Percentiles rank a stretch among this genome's conserved stretches.
Evolutionary conservation across 1,140 invertebrate genomes (phyloP).

Genomic region (Dendrolimus punctatus): DNA sequence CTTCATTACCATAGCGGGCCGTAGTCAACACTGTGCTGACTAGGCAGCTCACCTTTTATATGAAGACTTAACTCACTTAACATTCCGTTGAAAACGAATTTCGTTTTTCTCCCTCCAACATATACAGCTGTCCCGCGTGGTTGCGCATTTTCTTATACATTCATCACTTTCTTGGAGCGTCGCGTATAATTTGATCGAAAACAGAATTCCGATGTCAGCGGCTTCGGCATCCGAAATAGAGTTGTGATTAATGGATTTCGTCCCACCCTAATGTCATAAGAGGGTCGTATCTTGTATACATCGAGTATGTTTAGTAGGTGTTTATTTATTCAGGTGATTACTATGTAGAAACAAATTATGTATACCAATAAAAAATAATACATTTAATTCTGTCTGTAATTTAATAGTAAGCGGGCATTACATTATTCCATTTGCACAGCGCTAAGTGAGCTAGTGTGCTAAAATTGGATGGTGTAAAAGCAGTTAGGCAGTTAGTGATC

Average conservation of each 20-base stretch:
- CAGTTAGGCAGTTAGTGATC: too few relatives aligned
- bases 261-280: too few relatives aligned
- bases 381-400: too few relatives aligned
- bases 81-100: slow-evolving; percentile 54
- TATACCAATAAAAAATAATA: too few relatives aligned
- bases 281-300: too few relatives aligned
- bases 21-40: slow-evolving; percentile 47
- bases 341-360: too few relatives aligned
- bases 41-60: slow-evolving; percentile 59
- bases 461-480: too few relatives aligned
- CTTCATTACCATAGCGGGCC: slow-evolving; percentile 49
- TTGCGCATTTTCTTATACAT: slow-evolving; percentile 29
- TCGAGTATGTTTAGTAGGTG: too few relatives aligned
- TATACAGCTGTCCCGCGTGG: slow-evolving; percentile 4
- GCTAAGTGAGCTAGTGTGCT: too few relatives aligned
- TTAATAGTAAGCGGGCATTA: too few relatives aligned
- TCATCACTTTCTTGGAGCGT: slow-evolving; percentile 9
- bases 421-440: too few relatives aligned
- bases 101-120: slow-evolving; percentile 29
- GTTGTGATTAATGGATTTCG: neutral
- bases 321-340: too few relatives aligned
- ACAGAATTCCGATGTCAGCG: slow-evolving; percentile 21
- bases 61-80: slow-evolving; percentile 64
- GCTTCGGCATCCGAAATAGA: slow-evolving; percentile 2
- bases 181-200: slow-evolving; percentile 58